Evolutionary conservation across 2,888 invertebrate genomes (phyloP).

Genomic region (Strigamia transsilvanica): DNA sequence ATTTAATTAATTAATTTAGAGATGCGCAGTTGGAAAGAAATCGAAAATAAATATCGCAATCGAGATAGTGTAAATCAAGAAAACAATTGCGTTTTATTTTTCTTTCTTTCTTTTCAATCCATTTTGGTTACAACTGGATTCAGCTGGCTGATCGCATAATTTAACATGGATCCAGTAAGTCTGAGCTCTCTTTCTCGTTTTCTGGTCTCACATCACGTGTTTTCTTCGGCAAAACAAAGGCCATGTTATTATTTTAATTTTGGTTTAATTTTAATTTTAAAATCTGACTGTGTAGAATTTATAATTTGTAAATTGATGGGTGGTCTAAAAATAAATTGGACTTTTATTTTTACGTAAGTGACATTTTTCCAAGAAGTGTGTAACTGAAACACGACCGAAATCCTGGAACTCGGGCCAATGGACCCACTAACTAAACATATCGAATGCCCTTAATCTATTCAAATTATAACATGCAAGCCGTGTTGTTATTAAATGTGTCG

Average conservation of each 20-base stretch:
- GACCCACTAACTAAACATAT: neutral
- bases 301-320: neutral
- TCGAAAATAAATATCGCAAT: too few relatives aligned
- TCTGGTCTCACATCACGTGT: too few relatives aligned
- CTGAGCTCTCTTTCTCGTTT: neutral
- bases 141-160: neutral
- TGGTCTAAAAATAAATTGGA: neutral
- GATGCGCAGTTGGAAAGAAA: too few relatives aligned
- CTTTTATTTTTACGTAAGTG: neutral
- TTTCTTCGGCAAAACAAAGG: too few relatives aligned
- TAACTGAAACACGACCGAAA: neutral
- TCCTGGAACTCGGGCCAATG: constrained; percentile 23
- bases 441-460: neutral
- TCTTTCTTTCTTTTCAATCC: neutral
- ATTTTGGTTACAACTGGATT: neutral
- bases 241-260: too few relatives aligned
- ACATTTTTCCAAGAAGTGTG: neutral
- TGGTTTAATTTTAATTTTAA: neutral
- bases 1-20: too few relatives aligned
- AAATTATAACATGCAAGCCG: neutral
- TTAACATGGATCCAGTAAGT: constrained; percentile 7
- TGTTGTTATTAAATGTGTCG: neutral
- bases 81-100: neutral
- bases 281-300: too few relatives aligned
- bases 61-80: too few relatives aligned